Conservation (phyloP, 2,888 invertebrate genomes). For the Lasius platythorax region DNA sequence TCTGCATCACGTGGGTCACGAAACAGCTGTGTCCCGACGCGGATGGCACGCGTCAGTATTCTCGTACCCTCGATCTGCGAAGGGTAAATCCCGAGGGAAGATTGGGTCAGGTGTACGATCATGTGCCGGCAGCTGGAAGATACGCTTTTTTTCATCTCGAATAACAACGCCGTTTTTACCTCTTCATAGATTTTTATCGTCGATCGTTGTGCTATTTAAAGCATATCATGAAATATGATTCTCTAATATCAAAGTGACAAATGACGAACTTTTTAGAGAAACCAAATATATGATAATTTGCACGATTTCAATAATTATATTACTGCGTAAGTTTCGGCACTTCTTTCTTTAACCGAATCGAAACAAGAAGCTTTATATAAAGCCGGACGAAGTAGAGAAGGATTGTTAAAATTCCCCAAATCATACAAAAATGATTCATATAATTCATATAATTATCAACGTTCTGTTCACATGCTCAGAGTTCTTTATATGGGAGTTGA, state of each 20-base stretch:
- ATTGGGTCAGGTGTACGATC: conserved; percentile 75
- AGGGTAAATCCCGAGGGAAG: conserved; percentile 62
- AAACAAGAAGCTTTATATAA: neutral
- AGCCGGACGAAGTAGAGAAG: neutral
- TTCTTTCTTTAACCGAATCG: neutral
- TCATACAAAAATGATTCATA: conserved; percentile 15
- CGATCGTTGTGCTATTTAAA: conserved; percentile 6
- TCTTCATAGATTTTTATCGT: neutral
- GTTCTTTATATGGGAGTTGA: conserved; percentile 16
- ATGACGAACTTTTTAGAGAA: neutral
- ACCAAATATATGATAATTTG: neutral
- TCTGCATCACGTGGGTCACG: conserved; percentile 59
- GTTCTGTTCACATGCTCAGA: neutral
- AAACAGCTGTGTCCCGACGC: conserved; percentile 65
- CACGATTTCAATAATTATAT: neutral
- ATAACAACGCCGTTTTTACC: conserved; percentile 22
- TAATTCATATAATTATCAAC: neutral
- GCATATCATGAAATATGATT: neutral
- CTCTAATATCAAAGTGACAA: neutral
- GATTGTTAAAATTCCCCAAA: neutral
- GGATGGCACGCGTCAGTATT: conserved; percentile 66
- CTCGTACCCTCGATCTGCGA: conserved; percentile 50
- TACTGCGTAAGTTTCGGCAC: neutral
- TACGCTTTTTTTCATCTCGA: conserved; percentile 34
- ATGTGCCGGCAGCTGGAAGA: conserved; percentile 70